These are phyloP conservation scores for Drosophila tani DNA, from an alignment of 1,140 invertebrate genomes.

Conservation along the genomic window DNA sequence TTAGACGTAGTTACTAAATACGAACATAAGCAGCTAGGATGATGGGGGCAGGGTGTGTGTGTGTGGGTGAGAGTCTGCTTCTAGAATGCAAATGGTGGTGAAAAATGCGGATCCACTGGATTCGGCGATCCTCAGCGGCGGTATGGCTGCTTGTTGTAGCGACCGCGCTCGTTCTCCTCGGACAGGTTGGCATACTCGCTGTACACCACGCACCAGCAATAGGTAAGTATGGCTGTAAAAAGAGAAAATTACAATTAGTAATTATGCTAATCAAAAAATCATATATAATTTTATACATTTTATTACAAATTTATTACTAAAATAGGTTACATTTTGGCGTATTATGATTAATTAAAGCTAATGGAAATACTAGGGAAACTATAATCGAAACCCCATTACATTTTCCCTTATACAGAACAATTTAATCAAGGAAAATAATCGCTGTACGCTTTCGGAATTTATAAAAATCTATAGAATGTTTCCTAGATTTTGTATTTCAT, in stretches of 20 bases:
- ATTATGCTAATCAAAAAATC: not conserved
- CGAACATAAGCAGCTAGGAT: constrained; percentile 63
- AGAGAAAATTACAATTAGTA: constrained; percentile 39
- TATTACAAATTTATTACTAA: no score
- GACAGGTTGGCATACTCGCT: constrained; percentile 91
- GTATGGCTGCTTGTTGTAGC: constrained; percentile 89
- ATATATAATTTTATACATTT: no score
- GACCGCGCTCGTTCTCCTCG: constrained; percentile 88
- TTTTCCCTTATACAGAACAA: not conserved
- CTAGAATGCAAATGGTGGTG: constrained; percentile 45
- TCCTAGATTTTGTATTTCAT: not conserved
- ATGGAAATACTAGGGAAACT: not conserved
- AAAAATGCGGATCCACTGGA: constrained; percentile 7
- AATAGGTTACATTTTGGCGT: no score
- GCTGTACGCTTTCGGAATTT: not conserved
- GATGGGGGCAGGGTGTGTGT: constrained; percentile 1
- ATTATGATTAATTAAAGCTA: not conserved
- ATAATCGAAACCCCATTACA: not conserved
- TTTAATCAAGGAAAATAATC: not conserved
- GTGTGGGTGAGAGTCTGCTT: constrained; percentile 14
- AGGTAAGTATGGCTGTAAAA: constrained; percentile 89
- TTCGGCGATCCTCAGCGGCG: constrained; percentile 85
- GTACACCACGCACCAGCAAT: constrained; percentile 91
- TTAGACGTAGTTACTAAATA: constrained; percentile 74
- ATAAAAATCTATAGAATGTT: not conserved